Evolutionary conservation across 2,797 vertebrate genomes (phyloP).

Genomic region (Falco novaeseelandiae): DNA sequence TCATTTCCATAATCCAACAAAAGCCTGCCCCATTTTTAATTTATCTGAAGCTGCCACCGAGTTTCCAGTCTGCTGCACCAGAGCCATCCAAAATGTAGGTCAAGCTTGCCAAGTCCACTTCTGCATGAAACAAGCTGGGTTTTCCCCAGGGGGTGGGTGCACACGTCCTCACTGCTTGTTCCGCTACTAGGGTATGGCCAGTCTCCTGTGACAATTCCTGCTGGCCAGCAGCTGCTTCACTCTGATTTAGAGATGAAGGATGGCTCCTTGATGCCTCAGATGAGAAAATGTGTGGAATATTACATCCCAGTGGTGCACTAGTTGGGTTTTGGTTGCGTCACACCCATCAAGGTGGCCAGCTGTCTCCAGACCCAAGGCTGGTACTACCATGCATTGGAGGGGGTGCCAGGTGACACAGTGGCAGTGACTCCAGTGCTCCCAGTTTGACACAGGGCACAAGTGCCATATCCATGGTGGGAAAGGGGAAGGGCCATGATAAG

Average conservation of each 20-base stretch:
- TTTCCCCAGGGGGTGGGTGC: neutral
- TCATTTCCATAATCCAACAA: slow-evolving; percentile 49
- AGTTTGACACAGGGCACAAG: neutral
- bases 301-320: neutral
- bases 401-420: neutral
- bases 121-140: neutral
- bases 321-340: neutral
- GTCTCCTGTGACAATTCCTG: neutral
- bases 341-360: fast-evolving
- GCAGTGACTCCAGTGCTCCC: neutral
- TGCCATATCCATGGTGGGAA: fast-evolving
- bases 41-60: neutral
- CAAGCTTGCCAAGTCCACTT: slow-evolving; percentile 45
- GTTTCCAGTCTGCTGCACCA: slow-evolving; percentile 68
- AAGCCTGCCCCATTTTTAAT: slow-evolving; percentile 46
- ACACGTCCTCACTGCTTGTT: neutral
- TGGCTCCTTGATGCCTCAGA: neutral
- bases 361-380: neutral
- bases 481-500: neutral
- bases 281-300: neutral
- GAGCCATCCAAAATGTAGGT: slow-evolving; percentile 63
- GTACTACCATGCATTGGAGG: neutral
- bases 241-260: neutral
- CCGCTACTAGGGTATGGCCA: fast-evolving
- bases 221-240: fast-evolving